Percentiles rank a stretch among this genome's conserved stretches.
Evolutionary conservation across 1,140 invertebrate species (phyloP).

Genomic region (Meloidogyne chitwoodi): DNA sequence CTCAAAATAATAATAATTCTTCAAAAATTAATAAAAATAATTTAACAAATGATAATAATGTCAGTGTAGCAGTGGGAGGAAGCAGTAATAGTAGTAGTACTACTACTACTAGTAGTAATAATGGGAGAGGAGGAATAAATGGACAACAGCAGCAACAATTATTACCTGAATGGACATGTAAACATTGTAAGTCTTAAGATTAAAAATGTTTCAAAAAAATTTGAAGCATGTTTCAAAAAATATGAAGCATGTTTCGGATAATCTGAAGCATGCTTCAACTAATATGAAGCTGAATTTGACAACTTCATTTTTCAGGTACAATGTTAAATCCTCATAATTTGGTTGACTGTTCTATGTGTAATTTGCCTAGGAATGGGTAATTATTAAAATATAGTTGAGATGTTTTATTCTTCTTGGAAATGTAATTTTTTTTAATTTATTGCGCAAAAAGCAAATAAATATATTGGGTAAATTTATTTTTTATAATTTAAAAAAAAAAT

Average conservation of each 20-base stretch:
- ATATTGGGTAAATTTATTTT: neutral
- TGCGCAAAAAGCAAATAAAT: neutral
- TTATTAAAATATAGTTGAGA: neutral
- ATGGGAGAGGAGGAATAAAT: too few relatives aligned
- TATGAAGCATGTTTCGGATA: too few relatives aligned
- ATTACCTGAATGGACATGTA: neutral
- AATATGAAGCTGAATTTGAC: too few relatives aligned
- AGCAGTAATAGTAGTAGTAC: neutral
- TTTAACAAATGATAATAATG: neutral
- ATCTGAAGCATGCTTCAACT: too few relatives aligned
- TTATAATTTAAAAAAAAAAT: too few relatives aligned
- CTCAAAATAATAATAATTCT: neutral
- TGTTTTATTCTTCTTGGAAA: neutral
- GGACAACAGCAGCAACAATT: neutral
- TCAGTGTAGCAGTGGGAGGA: neutral
- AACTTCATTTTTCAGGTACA: neutral
- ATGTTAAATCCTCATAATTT: neutral
- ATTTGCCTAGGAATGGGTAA: neutral
- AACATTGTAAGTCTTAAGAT: neutral
- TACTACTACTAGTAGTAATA: too few relatives aligned
- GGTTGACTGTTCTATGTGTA: neutral
- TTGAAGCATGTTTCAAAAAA: too few relatives aligned
- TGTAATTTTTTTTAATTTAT: neutral
- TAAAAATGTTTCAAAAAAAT: too few relatives aligned
- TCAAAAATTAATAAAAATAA: neutral